Base-by-base conservation (phyloP, 2,888 invertebrate genomes). In the Unio pictorum region DNA sequence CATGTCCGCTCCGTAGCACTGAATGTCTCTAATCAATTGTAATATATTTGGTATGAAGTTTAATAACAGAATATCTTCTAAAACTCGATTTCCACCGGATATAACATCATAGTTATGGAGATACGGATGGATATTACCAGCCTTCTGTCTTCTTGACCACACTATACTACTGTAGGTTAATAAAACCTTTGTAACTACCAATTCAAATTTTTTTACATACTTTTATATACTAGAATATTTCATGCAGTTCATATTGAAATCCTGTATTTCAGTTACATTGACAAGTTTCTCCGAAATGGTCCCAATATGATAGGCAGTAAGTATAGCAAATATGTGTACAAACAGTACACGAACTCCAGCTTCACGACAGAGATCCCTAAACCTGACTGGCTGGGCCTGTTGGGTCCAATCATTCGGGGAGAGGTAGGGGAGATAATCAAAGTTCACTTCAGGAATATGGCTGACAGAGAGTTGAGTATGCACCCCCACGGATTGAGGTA, bases 401-500 rank as follows among this genome's bases (percentile, higher is more conserved):
- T 78, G 17, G 81, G 81, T 23, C 81, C 81, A 5, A 45, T 76
- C 1, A 55, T 81, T 26, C 71, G 69, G n/a, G 81, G 74, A 4
- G 78, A 81, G 60, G 74, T 76, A 1, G 81, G 79, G 15, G 81
- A 81, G n/a, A 68, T 72, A n/a, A 67, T 81, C 8, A 67, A 66
- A 7, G 71, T 81, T 26, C 73, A 81, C 63, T 78, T 81, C 69
- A 66, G 69, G 66, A 81, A 79, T 60, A 67, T 30, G 11, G 66
- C 68, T 11, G 68, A 67, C 26, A 61, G 69, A 17, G 72, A 69
- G 15, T 65, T 73, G 23, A 70, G 75, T 4, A 71, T 77, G 8
- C 80, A 80, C 65, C 80, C 80, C 17, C 80, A 80, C 59, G 80
- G 80, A 7, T 75, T 79, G 11, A 64, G 63, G 55, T 80, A 80